Base-by-base conservation (phyloP, 2,888 invertebrate species). In the Chloroclysta siterata region DNA sequence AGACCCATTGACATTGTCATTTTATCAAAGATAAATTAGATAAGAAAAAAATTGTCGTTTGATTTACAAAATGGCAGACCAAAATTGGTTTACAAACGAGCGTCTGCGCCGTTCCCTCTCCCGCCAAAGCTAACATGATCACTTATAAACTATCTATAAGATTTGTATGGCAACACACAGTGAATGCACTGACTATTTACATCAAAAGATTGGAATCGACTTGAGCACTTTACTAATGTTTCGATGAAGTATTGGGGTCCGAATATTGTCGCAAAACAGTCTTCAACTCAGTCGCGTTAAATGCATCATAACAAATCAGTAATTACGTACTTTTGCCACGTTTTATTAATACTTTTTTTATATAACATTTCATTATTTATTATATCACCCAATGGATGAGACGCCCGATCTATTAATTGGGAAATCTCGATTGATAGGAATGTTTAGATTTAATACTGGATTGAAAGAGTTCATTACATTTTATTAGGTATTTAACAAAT, bases 121-220 rank as follows among this genome's bases (percentile, higher is more conserved):
- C 33, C 58, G 68, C 69, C 67, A 59, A 73, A 82, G 80, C 80
- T 80, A 75, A 80, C 77, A 76, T 73, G 83, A 82, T 79, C 80
- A 88, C 85, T 85, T 89, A 86, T 70, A 68, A 82, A 87, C 90
- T 91, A 92, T 83, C 82, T 85, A 85, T 87, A 88, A 81, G 80
- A 86, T 84, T 88, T 89, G 87, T 93, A 93, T 93, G 92, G 92
- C 92, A 91, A 91, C 92, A 89, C 90, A 83, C 90, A 90, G 90
- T 86, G 89, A 71, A 68, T 67, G 72, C 88, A 88, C 90, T 85
- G 89, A 90, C 77, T 90, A 92, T 91, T 85, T 91, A 91, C 91
- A 91, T 70, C 57, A 67, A 68, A 64, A 62, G 62, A 63, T 58
- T 66, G 54, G 60, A 62, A 59, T 66, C 51, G 54, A 44, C 63